A percentile compares a stretch with the other conserved stretches of the same genome.
These are phyloP conservation scores for Apoderus coryli DNA, from an alignment of 2,888 invertebrate genomes.

Conservation along the genomic window DNA sequence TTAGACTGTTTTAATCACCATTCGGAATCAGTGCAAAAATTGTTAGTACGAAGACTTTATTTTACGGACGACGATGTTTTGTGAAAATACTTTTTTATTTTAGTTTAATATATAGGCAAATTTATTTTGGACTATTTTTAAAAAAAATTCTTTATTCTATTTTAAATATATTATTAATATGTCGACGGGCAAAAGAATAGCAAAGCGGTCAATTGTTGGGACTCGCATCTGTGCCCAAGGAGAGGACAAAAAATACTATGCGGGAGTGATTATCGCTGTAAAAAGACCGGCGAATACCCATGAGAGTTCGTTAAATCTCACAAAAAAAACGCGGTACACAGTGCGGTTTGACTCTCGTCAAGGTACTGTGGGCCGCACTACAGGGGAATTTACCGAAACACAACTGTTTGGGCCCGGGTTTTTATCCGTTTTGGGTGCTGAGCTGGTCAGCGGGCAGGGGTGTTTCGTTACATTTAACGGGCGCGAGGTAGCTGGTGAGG, in stretches of 20 bases:
- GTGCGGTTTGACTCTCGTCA: too few species aligned
- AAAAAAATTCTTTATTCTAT: too few species aligned
- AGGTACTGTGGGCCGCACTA: too few species aligned
- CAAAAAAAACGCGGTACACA: too few species aligned
- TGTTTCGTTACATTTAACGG: too few species aligned
- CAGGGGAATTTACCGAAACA: too few species aligned
- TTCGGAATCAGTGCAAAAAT: conserved; percentile 26
- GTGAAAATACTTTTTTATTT: conserved; percentile 20
- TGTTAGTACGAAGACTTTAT: conserved; percentile 28
- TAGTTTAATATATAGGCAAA: too few species aligned
- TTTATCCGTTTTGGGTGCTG: too few species aligned
- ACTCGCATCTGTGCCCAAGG: conserved; percentile 88
- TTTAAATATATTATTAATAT: conserved; percentile 35
- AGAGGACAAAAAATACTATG: conserved; percentile 82
- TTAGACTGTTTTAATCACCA: conserved; percentile 26
- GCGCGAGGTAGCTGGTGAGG: too few species aligned
- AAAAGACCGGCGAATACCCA: conserved; percentile 61
- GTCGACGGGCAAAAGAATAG: conserved; percentile 88
- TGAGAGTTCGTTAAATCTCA: conserved; percentile 53
- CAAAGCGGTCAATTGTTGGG: conserved; percentile 95
- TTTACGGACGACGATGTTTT: conserved; percentile 27
- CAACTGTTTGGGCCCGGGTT: too few species aligned
- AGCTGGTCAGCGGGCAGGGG: too few species aligned
- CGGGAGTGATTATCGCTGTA: conserved; percentile 85
- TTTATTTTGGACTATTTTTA: too few species aligned